These are phyloP conservation scores for Heliconius charithonia DNA, from an alignment of 2,888 invertebrate genomes.

Conservation along the genomic window DNA sequence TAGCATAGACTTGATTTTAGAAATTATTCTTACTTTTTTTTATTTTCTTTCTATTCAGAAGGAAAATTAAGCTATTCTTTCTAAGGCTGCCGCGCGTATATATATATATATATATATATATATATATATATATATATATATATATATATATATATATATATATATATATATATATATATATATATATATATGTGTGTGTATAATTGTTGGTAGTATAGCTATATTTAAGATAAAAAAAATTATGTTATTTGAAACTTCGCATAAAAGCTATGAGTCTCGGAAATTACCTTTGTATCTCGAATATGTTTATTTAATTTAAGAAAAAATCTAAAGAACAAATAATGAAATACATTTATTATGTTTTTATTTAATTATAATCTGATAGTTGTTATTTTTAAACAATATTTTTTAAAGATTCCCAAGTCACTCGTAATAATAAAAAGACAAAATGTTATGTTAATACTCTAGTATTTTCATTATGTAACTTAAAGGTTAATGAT, in stretches of 20 bases:
- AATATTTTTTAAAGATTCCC: neutral
- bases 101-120: too few species aligned
- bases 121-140: too few species aligned
- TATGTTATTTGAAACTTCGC: neutral
- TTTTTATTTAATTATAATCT: neutral
- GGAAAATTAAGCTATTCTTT: too few species aligned
- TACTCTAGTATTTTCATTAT: neutral
- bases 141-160: too few species aligned
- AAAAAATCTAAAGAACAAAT: constrained; percentile 1
- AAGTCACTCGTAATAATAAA: too few species aligned
- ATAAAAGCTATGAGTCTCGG: neutral
- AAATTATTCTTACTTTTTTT: neutral
- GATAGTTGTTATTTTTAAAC: neutral
- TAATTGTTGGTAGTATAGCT: too few species aligned
- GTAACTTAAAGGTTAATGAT: neutral
- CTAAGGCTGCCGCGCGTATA: too few species aligned
- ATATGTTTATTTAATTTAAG: constrained; percentile 4
- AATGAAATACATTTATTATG: neutral
- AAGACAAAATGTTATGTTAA: neutral
- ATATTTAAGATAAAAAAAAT: too few species aligned
- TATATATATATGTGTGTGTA: too few species aligned
- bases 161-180: too few species aligned
- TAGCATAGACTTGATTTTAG: neutral
- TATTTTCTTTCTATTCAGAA: neutral
- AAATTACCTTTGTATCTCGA: neutral